Evolutionary conservation across 2,888 invertebrate genomes (phyloP).

Genomic region (Rhagonycha fulva): DNA sequence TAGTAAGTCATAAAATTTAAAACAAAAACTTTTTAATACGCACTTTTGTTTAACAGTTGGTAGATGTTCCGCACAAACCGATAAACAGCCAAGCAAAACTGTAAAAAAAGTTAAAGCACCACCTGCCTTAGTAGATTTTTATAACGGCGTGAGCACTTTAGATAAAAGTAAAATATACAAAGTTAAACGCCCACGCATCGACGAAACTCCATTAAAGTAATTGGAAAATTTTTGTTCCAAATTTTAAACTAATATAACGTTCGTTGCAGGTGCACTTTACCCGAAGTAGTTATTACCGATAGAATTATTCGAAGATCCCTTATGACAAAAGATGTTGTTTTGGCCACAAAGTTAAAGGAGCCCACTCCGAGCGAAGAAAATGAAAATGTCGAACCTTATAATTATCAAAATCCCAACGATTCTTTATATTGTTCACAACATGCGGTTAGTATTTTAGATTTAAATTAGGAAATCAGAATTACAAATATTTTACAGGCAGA

Average conservation of each 20-base stretch:
- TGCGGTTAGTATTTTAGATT: constrained; percentile 1
- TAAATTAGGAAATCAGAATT: neutral
- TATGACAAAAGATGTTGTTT: constrained; percentile 12
- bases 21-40: constrained; percentile 32
- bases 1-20: constrained; percentile 19
- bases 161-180: constrained; percentile 2
- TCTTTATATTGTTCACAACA: constrained; percentile 55
- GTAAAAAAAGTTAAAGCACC: constrained; percentile 2
- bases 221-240: neutral
- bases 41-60: constrained; percentile 33
- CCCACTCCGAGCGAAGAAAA: constrained; percentile 35
- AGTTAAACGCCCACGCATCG: constrained; percentile 1
- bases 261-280: constrained; percentile 27
- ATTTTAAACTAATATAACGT: neutral
- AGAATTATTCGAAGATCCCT: constrained; percentile 2
- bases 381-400: constrained; percentile 54
- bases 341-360: neutral
- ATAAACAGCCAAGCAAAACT: constrained; percentile 7
- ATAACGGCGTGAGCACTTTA: neutral
- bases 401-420: constrained; percentile 62
- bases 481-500: neutral
- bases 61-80: constrained; percentile 30
- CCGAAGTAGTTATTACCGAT: neutral
- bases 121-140: constrained; percentile 9
- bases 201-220: constrained; percentile 3